Conservation (phyloP, 2,888 invertebrate genomes). For the Eupeodes luniger region DNA sequence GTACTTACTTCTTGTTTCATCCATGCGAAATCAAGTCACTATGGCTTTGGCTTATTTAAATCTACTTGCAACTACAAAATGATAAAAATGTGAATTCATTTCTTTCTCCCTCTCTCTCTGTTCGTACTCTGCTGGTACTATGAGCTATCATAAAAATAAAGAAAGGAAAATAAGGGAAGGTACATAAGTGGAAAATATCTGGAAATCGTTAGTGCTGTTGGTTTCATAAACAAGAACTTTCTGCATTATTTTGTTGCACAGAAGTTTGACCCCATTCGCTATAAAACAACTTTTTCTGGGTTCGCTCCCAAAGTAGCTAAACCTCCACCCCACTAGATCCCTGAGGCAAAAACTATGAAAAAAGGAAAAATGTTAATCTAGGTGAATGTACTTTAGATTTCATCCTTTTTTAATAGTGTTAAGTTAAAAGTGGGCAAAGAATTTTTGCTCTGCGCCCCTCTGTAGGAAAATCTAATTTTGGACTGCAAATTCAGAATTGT, state of each 20-base stretch:
- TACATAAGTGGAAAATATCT: slow-evolving; percentile 72
- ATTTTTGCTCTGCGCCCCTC: slow-evolving; percentile 12
- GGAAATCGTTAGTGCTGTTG: slow-evolving; percentile 70
- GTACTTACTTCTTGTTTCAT: slow-evolving; percentile 67
- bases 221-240: slow-evolving; percentile 74
- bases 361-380: slow-evolving; percentile 59
- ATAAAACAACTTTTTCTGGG: slow-evolving; percentile 69
- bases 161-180: slow-evolving; percentile 29
- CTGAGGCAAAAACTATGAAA: slow-evolving; percentile 40
- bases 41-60: slow-evolving; percentile 58
- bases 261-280: slow-evolving; percentile 74
- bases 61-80: slow-evolving; percentile 56
- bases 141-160: slow-evolving; percentile 52
- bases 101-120: slow-evolving; percentile 13
- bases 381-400: slow-evolving; percentile 69
- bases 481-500: too few relatives aligned
- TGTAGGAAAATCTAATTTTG: not conserved
- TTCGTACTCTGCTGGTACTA: not conserved
- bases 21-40: slow-evolving; percentile 69
- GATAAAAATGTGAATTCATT: slow-evolving; percentile 61
- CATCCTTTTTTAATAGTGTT: slow-evolving; percentile 55
- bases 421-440: slow-evolving; percentile 53
- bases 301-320: slow-evolving; percentile 54
- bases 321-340: slow-evolving; percentile 36
- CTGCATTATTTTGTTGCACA: slow-evolving; percentile 74